Evolutionary conservation across 2,888 invertebrate genomes (phyloP).

Genomic region (Syrista parreyssii): DNA sequence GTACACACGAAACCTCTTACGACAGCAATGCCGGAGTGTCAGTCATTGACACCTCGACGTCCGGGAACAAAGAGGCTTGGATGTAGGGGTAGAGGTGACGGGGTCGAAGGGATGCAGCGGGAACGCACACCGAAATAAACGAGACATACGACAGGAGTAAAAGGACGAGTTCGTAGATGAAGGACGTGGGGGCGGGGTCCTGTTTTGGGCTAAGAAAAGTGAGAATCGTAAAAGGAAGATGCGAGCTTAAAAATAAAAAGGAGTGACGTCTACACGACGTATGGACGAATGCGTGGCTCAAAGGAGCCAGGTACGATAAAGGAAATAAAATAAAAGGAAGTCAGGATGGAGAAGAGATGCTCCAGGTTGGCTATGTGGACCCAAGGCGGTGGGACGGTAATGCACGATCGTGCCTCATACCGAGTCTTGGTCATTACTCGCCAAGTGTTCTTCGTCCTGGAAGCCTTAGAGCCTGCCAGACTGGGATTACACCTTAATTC

Average conservation of each 20-base stretch:
- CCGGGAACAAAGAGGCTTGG: not conserved
- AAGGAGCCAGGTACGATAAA: not conserved
- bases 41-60: constrained; percentile 3
- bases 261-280: not conserved
- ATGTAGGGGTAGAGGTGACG: not conserved
- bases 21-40: not conserved
- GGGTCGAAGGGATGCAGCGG: not conserved
- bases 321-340: not conserved
- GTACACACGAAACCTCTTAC: not conserved
- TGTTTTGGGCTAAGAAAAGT: not conserved
- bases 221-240: not conserved
- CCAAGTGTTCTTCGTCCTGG: constrained; percentile 13
- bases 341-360: not conserved
- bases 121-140: not conserved
- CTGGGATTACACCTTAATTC: constrained; percentile 28
- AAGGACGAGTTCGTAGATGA: not conserved
- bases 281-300: not conserved
- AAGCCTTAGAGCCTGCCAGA: constrained; percentile 23
- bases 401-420: constrained; percentile 37
- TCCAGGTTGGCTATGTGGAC: not conserved
- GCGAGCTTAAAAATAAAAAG: not conserved
- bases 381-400: constrained; percentile 3
- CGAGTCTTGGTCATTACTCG: constrained; percentile 38
- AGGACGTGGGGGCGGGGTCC: too few species aligned
- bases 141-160: not conserved